These are phyloP conservation scores for Drepanosiphum platanoidis DNA, from an alignment of 2,888 invertebrate species.

Conservation along the genomic window DNA sequence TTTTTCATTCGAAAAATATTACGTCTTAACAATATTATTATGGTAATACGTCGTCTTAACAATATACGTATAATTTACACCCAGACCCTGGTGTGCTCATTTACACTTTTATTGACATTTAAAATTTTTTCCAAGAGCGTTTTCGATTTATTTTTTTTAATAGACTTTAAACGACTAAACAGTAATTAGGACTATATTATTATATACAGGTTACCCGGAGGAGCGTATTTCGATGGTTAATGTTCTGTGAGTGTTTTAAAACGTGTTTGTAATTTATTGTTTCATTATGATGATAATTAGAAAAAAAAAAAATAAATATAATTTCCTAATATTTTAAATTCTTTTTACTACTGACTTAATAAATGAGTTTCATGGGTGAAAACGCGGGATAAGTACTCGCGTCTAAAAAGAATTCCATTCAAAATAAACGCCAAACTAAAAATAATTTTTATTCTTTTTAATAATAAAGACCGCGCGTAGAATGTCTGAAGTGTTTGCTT, in stretches of 20 bases:
- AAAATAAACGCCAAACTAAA: background rate
- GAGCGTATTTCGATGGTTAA: constrained; percentile 8
- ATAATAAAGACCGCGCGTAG: too few species aligned
- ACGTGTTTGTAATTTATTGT: constrained; percentile 8
- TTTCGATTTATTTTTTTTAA: background rate
- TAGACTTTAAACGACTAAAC: background rate
- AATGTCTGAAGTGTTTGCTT: too few species aligned
- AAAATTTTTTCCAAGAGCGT: background rate
- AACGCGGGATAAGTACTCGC: background rate
- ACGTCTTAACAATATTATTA: too few species aligned
- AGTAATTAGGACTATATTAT: background rate
- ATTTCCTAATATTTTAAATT: background rate
- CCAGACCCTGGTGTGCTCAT: background rate
- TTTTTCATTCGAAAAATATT: too few species aligned
- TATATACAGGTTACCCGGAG: background rate
- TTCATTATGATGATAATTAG: constrained; percentile 19
- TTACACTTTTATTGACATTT: background rate
- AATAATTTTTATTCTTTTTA: too few species aligned
- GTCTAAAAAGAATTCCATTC: background rate
- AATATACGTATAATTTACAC: background rate
- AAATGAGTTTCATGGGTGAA: background rate
- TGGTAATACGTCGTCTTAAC: background rate
- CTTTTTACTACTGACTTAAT: background rate
- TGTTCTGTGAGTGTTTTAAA: constrained; percentile 9
- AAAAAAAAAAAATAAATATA: too few species aligned